phyloP scores from a whole-genome alignment of 30 jellyfish, hydroid and myxozoan genomes.

The Turritopsis dohrnii region DNA sequence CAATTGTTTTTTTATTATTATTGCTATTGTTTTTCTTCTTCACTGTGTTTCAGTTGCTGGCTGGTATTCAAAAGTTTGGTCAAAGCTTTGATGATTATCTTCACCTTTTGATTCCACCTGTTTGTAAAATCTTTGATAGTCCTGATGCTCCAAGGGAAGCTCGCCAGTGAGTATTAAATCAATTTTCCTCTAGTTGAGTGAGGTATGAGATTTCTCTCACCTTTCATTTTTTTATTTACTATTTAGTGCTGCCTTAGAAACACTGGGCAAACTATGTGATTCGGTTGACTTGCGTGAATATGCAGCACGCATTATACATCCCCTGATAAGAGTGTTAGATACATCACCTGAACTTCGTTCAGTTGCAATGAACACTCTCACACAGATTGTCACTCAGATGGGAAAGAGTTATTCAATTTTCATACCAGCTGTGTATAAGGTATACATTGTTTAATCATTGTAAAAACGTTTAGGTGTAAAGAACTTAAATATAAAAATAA shows the following conservation, averaged over 20 bases:
- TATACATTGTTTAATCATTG: neutral
- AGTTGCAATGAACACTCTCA: conserved; percentile 72
- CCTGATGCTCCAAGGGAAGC: conserved; percentile 64
- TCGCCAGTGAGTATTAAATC: conserved; percentile 55
- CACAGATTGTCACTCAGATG: conserved; percentile 87
- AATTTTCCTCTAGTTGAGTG: neutral
- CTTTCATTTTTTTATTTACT: neutral
- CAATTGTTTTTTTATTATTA: too few relatives aligned
- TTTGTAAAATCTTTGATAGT: conserved; percentile 73
- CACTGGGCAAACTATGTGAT: conserved; percentile 74
- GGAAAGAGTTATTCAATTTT: conserved; percentile 73
- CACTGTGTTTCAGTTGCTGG: conserved; percentile 43
- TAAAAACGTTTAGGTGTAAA: conserved; percentile 1
- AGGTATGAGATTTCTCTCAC: neutral
- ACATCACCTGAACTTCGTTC: conserved; percentile 74
- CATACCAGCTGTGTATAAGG: conserved; percentile 83
- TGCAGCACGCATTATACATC: conserved; percentile 86
- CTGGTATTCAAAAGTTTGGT: conserved; percentile 89
- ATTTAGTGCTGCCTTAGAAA: conserved; percentile 75
- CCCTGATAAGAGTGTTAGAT: conserved; percentile 82
- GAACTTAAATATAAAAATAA: too few relatives aligned
- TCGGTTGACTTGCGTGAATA: conserved; percentile 89
- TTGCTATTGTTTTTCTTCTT: too few relatives aligned
- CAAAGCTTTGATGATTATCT: conserved; percentile 91
- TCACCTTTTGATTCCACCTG: conserved; percentile 87